These are phyloP conservation scores for Apodemus speciosus DNA, from an alignment of 2,113 vertebrate genomes.

Conservation along the genomic window DNA sequence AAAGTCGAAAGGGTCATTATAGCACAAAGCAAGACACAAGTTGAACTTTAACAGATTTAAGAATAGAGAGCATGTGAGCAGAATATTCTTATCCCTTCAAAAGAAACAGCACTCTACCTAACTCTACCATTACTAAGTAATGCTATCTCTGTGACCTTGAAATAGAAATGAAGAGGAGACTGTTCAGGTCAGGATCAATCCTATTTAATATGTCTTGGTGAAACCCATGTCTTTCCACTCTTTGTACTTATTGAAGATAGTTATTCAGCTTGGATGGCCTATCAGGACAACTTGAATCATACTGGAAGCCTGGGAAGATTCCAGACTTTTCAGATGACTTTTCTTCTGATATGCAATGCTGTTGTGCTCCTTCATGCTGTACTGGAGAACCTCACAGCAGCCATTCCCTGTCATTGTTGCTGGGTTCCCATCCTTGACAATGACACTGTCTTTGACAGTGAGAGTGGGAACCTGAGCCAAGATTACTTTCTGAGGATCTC, in stretches of 20 bases:
- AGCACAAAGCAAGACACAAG: too few relatives aligned
- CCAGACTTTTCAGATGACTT: slow-evolving; percentile 5
- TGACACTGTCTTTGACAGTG: not conserved
- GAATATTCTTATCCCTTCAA: too few relatives aligned
- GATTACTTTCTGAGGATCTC: not conserved
- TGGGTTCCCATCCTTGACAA: slow-evolving; percentile 34
- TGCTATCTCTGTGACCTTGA: too few relatives aligned
- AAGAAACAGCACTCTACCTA: too few relatives aligned
- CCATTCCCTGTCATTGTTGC: slow-evolving; percentile 87
- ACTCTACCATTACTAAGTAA: too few relatives aligned
- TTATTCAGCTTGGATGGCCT: slow-evolving; percentile 27
- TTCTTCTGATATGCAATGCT: not conserved
- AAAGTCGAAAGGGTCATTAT: too few relatives aligned
- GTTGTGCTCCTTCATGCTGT: not conserved
- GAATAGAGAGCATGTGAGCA: too few relatives aligned
- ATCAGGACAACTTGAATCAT: slow-evolving; percentile 51
- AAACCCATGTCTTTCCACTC: too few relatives aligned
- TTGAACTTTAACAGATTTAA: too few relatives aligned
- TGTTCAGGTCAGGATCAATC: too few relatives aligned
- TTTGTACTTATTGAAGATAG: not conserved
- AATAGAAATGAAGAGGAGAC: too few relatives aligned
- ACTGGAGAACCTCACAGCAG: slow-evolving; percentile 79
- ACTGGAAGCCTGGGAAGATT: slow-evolving; percentile 55
- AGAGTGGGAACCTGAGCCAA: not conserved
- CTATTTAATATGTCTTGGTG: too few relatives aligned